Percentiles rank a stretch among this genome's conserved stretches.
These are phyloP conservation scores for Hydrozoanthus tunicans DNA, from an alignment of 64 coral and sea anemone species.

Conservation along the genomic window DNA sequence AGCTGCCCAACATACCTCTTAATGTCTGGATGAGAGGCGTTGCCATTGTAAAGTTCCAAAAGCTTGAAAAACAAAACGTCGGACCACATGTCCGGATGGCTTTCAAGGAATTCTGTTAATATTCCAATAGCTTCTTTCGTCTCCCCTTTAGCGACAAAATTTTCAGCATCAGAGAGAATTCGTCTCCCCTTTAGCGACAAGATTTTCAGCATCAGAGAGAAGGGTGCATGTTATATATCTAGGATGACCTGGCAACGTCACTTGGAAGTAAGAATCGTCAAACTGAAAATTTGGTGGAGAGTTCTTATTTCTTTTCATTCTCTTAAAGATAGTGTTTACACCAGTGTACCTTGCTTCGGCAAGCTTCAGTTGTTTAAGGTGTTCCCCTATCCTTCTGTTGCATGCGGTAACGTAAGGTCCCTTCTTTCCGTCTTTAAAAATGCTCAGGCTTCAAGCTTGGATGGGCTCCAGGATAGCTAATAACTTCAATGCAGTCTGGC, in stretches of 20 bases:
- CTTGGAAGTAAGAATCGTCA: slow-evolving; percentile 62
- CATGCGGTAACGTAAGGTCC: slow-evolving; percentile 68
- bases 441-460: slow-evolving; percentile 57
- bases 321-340: slow-evolving; percentile 71
- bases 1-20: slow-evolving; percentile 14
- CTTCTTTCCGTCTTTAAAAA: slow-evolving; percentile 47
- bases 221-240: slow-evolving; percentile 58
- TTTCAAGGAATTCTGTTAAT: slow-evolving; percentile 25
- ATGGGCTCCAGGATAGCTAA: slow-evolving; percentile 82
- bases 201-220: slow-evolving; percentile 8
- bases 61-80: slow-evolving; percentile 24
- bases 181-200: too few species aligned
- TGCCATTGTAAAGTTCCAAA: slow-evolving; percentile 40
- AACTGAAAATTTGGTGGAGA: slow-evolving; percentile 63
- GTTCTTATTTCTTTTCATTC: slow-evolving; percentile 74
- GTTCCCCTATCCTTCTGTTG: slow-evolving; percentile 73
- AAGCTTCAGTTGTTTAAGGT: slow-evolving; percentile 61
- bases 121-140: slow-evolving; percentile 48
- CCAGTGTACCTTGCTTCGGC: slow-evolving; percentile 79
- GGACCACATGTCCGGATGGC: slow-evolving; percentile 5
- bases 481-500: slow-evolving; percentile 71
- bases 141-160: slow-evolving; percentile 67
- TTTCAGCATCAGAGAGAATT: not conserved
- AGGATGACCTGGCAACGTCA: slow-evolving; percentile 77
- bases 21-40: slow-evolving; percentile 39